These are phyloP conservation scores for Basileuterus tristriatus DNA, from an alignment of 2,797 vertebrate species.

Conservation along the genomic window DNA sequence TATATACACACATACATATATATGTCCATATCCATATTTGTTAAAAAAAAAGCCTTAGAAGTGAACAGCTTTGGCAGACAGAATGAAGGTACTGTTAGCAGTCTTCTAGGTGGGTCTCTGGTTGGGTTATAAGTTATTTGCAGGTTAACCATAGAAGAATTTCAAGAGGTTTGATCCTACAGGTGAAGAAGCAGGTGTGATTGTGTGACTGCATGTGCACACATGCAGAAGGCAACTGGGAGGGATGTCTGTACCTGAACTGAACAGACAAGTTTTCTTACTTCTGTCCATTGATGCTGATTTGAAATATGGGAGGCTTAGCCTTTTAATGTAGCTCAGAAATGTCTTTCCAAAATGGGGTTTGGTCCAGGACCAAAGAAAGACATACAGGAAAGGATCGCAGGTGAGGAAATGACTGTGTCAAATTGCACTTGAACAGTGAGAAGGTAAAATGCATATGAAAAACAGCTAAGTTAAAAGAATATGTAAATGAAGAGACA, in stretches of 20 bases:
- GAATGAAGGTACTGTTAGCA: background rate
- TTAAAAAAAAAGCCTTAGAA: background rate
- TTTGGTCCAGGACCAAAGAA: background rate
- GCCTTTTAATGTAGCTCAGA: background rate
- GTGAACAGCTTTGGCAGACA: background rate
- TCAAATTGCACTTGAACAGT: background rate
- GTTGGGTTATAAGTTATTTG: background rate
- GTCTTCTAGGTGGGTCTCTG: background rate
- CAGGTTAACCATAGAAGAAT: background rate
- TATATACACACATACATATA: background rate
- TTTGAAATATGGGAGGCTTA: background rate
- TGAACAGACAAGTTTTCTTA: background rate
- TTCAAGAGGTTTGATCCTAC: background rate
- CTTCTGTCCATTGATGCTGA: background rate
- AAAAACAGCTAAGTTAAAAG: background rate
- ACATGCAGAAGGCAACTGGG: background rate
- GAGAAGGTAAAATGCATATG: background rate
- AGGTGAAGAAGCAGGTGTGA: background rate
- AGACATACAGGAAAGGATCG: background rate
- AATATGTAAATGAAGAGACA: background rate
- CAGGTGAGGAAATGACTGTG: background rate
- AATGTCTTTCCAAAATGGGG: background rate
- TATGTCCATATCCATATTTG: background rate
- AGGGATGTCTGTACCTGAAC: background rate
- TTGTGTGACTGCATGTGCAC: background rate